Percentiles rank a stretch among this genome's conserved stretches.
These are phyloP conservation scores for Caenorhabditis remanei DNA, from an alignment of 1,140 invertebrate species.

Conservation along the genomic window DNA sequence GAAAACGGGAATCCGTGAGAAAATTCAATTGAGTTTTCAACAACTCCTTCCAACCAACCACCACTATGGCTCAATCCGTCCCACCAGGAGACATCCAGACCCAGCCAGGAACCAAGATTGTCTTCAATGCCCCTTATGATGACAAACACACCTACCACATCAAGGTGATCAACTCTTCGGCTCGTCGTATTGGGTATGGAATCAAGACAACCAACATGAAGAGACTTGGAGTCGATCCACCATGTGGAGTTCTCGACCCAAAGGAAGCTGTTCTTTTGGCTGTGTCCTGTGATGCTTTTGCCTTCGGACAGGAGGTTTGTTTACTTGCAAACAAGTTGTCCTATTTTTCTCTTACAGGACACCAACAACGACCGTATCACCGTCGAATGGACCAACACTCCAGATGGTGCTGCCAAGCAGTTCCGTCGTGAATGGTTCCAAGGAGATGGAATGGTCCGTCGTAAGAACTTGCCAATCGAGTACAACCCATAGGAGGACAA, in stretches of 20 bases:
- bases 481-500: neutral
- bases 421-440: conserved; percentile 46
- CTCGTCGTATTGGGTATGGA: conserved; percentile 62
- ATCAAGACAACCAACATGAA: conserved; percentile 66
- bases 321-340: no score
- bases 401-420: conserved; percentile 10
- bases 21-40: no score
- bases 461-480: conserved; percentile 10
- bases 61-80: no score
- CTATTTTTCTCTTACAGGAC: neutral
- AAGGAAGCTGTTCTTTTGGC: conserved; percentile 61
- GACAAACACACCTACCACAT: conserved; percentile 66
- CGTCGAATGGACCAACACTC: conserved; percentile 36
- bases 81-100: no score
- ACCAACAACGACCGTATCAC: conserved; percentile 40
- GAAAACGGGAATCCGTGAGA: no score
- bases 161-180: conserved; percentile 62
- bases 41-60: no score
- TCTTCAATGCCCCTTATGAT: conserved; percentile 67
- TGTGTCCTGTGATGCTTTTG: conserved; percentile 62
- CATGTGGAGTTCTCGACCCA: conserved; percentile 63
- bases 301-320: conserved; percentile 59
- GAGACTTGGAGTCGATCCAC: conserved; percentile 62
- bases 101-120: conserved; percentile 54
- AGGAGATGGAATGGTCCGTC: conserved; percentile 9